phyloP scores from a whole-genome alignment of 2,888 invertebrate species.

The Polymixis flavicincta region DNA sequence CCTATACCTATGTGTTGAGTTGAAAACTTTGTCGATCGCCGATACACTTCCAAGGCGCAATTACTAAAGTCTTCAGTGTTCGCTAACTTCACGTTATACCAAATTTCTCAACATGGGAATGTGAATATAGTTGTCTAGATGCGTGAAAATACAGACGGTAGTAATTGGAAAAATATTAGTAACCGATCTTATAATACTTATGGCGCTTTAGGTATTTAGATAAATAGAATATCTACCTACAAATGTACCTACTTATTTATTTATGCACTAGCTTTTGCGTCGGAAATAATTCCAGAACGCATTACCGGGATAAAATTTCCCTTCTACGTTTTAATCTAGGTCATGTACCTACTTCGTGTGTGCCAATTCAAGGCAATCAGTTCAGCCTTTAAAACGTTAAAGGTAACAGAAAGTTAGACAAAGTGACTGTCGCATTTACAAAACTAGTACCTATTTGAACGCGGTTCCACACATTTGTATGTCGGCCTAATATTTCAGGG shows the following conservation, averaged over 20 bases:
- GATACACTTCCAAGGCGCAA: constrained; percentile 71
- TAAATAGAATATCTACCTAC: too few relatives aligned
- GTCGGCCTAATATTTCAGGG: too few relatives aligned
- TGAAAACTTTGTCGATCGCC: constrained; percentile 73
- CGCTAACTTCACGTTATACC: constrained; percentile 49
- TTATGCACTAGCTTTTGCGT: neutral
- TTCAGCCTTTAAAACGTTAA: neutral
- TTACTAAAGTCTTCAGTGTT: constrained; percentile 67
- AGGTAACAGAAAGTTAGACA: neutral
- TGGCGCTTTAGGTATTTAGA: neutral
- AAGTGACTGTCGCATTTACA: neutral
- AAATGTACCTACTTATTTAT: neutral
- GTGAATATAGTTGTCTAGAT: constrained; percentile 22
- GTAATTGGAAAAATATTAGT: constrained; percentile 8
- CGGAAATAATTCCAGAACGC: neutral
- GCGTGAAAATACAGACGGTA: neutral
- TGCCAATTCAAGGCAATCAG: neutral
- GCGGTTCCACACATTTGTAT: too few relatives aligned
- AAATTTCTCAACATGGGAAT: constrained; percentile 42
- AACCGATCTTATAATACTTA: constrained; percentile 2
- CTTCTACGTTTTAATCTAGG: neutral
- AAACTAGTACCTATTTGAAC: neutral
- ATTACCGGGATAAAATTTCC: neutral
- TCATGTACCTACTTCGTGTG: neutral
- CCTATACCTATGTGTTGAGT: constrained; percentile 69